Base-by-base conservation (phyloP, 2,113 vertebrate genomes). In the Semnornis frantzii region DNA sequence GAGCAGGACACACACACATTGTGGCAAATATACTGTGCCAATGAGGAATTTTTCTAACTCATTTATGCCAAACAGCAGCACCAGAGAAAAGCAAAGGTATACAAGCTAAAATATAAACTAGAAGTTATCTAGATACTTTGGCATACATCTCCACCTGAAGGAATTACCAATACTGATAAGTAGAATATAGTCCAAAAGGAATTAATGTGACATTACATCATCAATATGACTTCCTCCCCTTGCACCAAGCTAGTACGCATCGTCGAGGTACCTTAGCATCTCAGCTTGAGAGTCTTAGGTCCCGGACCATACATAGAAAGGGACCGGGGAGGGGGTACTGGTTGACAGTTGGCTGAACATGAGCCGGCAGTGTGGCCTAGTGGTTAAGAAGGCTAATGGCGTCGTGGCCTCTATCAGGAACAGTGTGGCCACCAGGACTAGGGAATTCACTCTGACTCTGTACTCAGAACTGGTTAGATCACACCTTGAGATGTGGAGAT, bases 171-270 rank as follows among this genome's bases (percentile, higher is more conserved):
- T 5, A 44, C n/a, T 8, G 8, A 6, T 16, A 46, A 69, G 10
- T 6, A 74, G 42, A 34, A 69, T 46, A 59, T 1, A 31, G 17
- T 2, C 10, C 59, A 3, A 23, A 63, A 42, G 57, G 58, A 68
- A 44, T 20, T 16, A 4, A 27, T 1, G 17, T 11, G 27, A 14
- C 39, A 63, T 28, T 54, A 13, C 27, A 68, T 9, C 33, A 79
- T 10, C 8, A 13, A 3, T 2, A 8, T 6, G 21, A 3, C 14
- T n/a, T 10, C 11, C 2, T 18, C 11, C 4, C 7, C 14, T 10
- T 50, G 48, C 8, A 2, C 13, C 60, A 0, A 69, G 28, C 24
- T 69, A 10, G 28, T 1, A 20, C 5, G 30, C 3, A 33, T 30
- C 15, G 28, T 30, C 15, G 28, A 33, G 23, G 34, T 16, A 28